Base-by-base conservation (phyloP, 2,797 vertebrate genomes). In the Glyptemys insculpta region DNA sequence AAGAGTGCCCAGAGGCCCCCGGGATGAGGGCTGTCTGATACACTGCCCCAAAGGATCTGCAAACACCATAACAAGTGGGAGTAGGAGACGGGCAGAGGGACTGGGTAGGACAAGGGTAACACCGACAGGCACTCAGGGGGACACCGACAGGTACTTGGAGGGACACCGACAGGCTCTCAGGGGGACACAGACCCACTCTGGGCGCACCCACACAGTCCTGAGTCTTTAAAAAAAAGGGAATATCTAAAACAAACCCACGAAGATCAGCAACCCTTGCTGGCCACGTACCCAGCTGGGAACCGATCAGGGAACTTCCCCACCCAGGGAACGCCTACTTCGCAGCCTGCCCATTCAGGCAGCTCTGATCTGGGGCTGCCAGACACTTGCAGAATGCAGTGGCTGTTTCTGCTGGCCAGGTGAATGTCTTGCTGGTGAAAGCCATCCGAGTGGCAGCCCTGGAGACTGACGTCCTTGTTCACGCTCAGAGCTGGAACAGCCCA, bases 11-110 rank as follows among this genome's bases (percentile, higher is more conserved):
- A 27, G 68, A 12, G 72, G 72, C 37, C 23, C 25, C 19, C 23
- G 47, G 62, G 59, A 9, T 14, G n/a, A 25, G 19, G 50, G 10
- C 72, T 0, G 0, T n/a, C 19, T 76, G 59, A n/a, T 16, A 52
- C 49, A 78, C 16, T 37, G 65, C 9, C 14, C 18, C 65, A n/a
- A 7, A 34, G 62, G 34, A 27, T 11, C 10, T 57, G 56, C 62
- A 65, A n/a, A 29, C 56, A 3, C 65, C 11, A 3, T 37, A 68
- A 37, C n/a, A 23, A 37, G 65, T 19, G n/a, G 16, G n/a, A 21
- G n/a, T 21, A 23, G 65, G 9, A 11, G 34, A 37, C 19, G 5
- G n/a, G 19, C n/a, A 11, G 65, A 68, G 10, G 53, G 53, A 23
- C 53, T 54, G 53, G 53, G 53, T 23, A 54, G 65, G 18, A 68